Evolutionary conservation across 2,888 invertebrate genomes (phyloP).

Genomic region (Nineta flava): DNA sequence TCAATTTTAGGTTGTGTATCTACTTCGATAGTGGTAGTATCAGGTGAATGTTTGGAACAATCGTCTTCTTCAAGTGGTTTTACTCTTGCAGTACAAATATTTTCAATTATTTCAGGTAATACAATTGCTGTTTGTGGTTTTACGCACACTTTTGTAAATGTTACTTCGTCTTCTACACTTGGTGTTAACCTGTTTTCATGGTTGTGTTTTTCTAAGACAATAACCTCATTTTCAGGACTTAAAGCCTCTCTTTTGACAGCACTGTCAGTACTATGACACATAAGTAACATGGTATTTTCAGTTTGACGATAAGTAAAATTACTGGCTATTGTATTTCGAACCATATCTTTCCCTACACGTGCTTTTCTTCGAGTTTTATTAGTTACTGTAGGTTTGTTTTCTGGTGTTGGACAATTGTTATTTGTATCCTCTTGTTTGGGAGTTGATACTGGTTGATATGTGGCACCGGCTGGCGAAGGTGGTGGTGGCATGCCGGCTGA

Average conservation of each 20-base stretch:
- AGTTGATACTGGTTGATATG: slow-evolving; percentile 24
- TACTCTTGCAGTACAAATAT: background rate
- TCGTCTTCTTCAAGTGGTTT: background rate
- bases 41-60: background rate
- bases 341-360: slow-evolving; percentile 49
- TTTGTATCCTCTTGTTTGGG: slow-evolving; percentile 12
- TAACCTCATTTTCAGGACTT: slow-evolving; percentile 24
- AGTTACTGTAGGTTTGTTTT: slow-evolving; percentile 15
- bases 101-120: background rate
- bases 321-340: slow-evolving; percentile 41
- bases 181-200: slow-evolving; percentile 8
- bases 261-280: slow-evolving; percentile 24
- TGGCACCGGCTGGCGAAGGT: slow-evolving; percentile 34
- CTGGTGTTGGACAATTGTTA: slow-evolving; percentile 10
- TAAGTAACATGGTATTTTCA: slow-evolving; percentile 34
- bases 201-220: slow-evolving; percentile 17
- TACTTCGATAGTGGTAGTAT: slow-evolving; percentile 8
- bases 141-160: too few species aligned
- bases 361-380: slow-evolving; percentile 31
- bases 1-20: slow-evolving; percentile 23
- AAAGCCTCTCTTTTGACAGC: slow-evolving; percentile 28
- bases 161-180: background rate
- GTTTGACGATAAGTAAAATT: slow-evolving; percentile 18
- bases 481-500: slow-evolving; percentile 49
- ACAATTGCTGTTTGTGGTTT: background rate